Conservation (phyloP, 2,888 invertebrate genomes). For the Hydrotaea diabolus region DNA sequence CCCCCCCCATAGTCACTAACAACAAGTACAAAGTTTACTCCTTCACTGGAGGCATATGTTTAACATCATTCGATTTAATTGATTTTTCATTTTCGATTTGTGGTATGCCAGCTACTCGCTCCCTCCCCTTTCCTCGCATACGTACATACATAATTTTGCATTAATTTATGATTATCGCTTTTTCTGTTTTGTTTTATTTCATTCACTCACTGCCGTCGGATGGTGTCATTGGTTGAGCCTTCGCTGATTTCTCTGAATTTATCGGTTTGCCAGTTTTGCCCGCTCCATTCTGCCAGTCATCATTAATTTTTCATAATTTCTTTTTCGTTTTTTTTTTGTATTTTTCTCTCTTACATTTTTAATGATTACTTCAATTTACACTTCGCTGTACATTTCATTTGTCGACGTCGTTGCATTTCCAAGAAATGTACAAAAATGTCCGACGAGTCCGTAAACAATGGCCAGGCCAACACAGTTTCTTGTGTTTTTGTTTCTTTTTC, state of each 20-base stretch:
- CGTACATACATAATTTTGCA: slow-evolving; percentile 13
- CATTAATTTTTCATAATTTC: slow-evolving; percentile 27
- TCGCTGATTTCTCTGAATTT: slow-evolving; percentile 2
- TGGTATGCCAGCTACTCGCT: neutral
- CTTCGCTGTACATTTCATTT: slow-evolving; percentile 23
- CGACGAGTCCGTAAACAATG: slow-evolving; percentile 32
- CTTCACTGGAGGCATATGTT: slow-evolving; percentile 48
- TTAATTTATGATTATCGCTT: slow-evolving; percentile 40
- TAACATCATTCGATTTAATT: slow-evolving; percentile 64
- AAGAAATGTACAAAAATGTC: slow-evolving; percentile 30
- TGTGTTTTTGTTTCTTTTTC: too few relatives aligned
- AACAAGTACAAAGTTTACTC: too few relatives aligned
- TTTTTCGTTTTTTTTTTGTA: neutral
- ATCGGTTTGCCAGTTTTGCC: neutral
- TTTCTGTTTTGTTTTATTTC: neutral
- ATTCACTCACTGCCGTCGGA: slow-evolving; percentile 7
- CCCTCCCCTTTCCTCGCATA: neutral
- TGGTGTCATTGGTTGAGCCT: neutral
- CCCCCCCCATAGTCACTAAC: too few relatives aligned
- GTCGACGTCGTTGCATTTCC: slow-evolving; percentile 12
- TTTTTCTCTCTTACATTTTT: neutral
- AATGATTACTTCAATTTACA: slow-evolving; percentile 31
- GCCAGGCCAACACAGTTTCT: neutral
- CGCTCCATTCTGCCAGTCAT: neutral
- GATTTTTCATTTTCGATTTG: slow-evolving; percentile 48